Evolutionary conservation across 1,140 invertebrate species (phyloP), one percentile per base, ranked within the genome.

Genomic region (Gonatopus flavifemur): DNA sequence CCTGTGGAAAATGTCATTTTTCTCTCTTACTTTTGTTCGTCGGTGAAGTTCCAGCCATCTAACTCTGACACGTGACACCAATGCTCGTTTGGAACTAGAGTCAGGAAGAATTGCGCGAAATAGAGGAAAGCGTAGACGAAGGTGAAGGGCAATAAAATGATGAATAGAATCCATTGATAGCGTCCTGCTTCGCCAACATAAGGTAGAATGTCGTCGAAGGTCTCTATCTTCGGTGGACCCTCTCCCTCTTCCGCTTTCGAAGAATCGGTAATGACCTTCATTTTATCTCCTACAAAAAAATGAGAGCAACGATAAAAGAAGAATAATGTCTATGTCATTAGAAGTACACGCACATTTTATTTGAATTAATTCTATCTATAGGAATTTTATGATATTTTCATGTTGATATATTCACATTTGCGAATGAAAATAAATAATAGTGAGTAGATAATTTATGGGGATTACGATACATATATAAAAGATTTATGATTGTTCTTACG

Each of bases 141-240:
- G 9, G 88, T 84, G 68, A 92, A 93, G 0, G 90, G 90, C 48
- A 91, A 86, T 76, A 95, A 86, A 53, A 93, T 73, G 7, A 92
- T 67, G 69, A 94, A 95, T 2, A 95, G 76, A n/a, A 92, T 77
- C 64, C 89, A 87, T 68, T 96, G 94, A 76, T 94, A 96, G 42
- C 83, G 79, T 30, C 92, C 91, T 65, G 94, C 94, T 61, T 91
- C 90, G 0, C 94, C 94, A 20, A 96, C 83, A 62, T 92, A 79
- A 1, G 88, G 87, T 37, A 95, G 73, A 19, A 95, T 77, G 61
- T 92, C 90, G 69, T 96, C 92, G 56, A 96, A 90, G 59, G 92
- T 90, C 39, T 87, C 77, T 43, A 80, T 75, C 45, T 70, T 73
- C 6, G 56, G 48, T 30, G 54, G 59, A 28, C 25, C 44, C 28